A percentile compares a stretch with the other conserved stretches of the same genome.
phyloP scores from a whole-genome alignment of 2,888 invertebrate species.

The Leuctra nigra region DNA sequence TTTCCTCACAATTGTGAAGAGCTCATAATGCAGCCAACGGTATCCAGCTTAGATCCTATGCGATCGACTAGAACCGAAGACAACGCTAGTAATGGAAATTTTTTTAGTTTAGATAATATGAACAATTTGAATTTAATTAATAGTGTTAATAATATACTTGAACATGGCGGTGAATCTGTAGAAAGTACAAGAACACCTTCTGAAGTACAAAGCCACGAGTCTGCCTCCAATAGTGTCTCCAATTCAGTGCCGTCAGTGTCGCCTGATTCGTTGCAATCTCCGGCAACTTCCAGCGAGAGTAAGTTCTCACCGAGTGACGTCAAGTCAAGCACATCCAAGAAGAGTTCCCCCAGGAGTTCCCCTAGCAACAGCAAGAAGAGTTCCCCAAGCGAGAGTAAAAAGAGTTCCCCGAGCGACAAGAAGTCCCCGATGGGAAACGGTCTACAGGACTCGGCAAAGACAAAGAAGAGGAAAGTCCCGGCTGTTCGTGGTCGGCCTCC shows the following conservation, averaged over 20 bases:
- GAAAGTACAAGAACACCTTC: neutral
- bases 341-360: neutral
- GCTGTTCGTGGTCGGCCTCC: constrained; percentile 31
- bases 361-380: neutral
- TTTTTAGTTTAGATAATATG: neutral
- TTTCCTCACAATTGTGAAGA: constrained; percentile 16
- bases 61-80: constrained; percentile 8
- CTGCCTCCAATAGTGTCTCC: neutral
- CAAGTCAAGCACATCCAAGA: neutral
- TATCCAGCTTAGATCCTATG: constrained; percentile 7
- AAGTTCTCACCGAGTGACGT: neutral
- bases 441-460: no score
- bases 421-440: no score
- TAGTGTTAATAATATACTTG: no score
- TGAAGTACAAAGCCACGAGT: neutral
- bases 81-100: constrained; percentile 2
- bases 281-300: neutral
- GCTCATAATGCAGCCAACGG: constrained; percentile 7
- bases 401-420: no score
- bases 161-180: neutral
- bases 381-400: neutral
- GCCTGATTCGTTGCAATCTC: neutral
- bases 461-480: constrained; percentile 17
- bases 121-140: no score
- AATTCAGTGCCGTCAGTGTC: neutral